Evolutionary conservation across 2,888 invertebrate species (phyloP).

Genomic region (Ormia ochracea): DNA sequence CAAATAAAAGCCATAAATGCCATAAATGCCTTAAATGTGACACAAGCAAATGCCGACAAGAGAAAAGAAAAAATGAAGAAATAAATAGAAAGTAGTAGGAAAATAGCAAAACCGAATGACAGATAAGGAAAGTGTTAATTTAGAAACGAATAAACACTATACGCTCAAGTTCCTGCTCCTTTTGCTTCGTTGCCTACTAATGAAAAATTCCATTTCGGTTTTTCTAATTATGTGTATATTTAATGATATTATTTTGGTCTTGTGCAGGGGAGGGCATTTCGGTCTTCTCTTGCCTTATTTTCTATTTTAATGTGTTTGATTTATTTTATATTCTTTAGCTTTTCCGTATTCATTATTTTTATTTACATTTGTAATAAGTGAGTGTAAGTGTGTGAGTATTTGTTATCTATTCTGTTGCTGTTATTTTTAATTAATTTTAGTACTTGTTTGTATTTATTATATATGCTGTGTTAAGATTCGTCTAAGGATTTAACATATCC

Average conservation of each 20-base stretch:
- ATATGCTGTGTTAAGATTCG: slow-evolving; percentile 1
- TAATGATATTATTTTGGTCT: slow-evolving; percentile 32
- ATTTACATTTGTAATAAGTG: slow-evolving; percentile 13
- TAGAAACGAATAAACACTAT: slow-evolving; percentile 49
- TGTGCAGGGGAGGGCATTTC: not conserved
- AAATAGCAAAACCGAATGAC: slow-evolving; percentile 30
- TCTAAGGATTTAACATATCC: not conserved
- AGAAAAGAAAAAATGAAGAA: slow-evolving; percentile 6
- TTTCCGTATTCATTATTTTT: not conserved
- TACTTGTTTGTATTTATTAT: slow-evolving; percentile 29
- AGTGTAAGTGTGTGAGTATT: slow-evolving; percentile 14
- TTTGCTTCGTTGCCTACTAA: slow-evolving; percentile 14
- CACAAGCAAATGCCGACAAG: not conserved
- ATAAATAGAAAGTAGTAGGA: slow-evolving; percentile 6
- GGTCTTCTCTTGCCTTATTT: not conserved
- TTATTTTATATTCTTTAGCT: slow-evolving; percentile 26
- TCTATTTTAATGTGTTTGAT: slow-evolving; percentile 39
- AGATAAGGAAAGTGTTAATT: slow-evolving; percentile 64
- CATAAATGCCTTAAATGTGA: slow-evolving; percentile 6
- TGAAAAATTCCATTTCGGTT: slow-evolving; percentile 1
- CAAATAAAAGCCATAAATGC: not conserved
- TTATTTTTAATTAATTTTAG: slow-evolving; percentile 51
- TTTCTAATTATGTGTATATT: slow-evolving; percentile 34
- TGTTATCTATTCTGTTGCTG: slow-evolving; percentile 22
- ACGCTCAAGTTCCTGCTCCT: slow-evolving; percentile 53